phyloP scores from a whole-genome alignment of 2,113 vertebrate species.

The Tragulus kanchil region DNA sequence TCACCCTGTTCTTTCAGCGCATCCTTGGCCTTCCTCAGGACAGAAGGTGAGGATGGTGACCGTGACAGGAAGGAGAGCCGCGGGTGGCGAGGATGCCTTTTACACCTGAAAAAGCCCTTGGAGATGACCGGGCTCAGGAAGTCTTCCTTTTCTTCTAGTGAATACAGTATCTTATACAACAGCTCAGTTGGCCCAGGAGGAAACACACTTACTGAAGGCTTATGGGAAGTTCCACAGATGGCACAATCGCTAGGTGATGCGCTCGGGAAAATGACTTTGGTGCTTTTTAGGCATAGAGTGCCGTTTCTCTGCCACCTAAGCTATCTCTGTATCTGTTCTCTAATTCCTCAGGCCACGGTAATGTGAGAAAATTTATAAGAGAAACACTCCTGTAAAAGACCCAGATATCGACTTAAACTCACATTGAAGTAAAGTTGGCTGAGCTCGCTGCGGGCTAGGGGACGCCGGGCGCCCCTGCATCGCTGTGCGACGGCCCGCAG shows the following conservation, averaged over 20 bases:
- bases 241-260: fast-evolving
- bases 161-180: fast-evolving
- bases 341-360: neutral
- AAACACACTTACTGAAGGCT: no score
- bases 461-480: no score
- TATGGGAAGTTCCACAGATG: neutral
- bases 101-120: neutral
- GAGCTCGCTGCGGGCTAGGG: no score
- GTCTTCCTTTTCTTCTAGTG: neutral
- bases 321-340: neutral
- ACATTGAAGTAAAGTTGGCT: neutral
- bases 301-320: neutral
- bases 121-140: neutral
- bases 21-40: neutral
- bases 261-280: neutral
- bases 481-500: fast-evolving
- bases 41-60: neutral
- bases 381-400: neutral
- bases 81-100: fast-evolving
- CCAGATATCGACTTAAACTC: neutral
- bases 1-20: neutral
- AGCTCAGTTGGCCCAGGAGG: neutral
- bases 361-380: neutral
- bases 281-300: neutral
- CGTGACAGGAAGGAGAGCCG: fast-evolving